phyloP scores from a whole-genome alignment of 2,797 vertebrate genomes.

The Channallabes apus region DNA sequence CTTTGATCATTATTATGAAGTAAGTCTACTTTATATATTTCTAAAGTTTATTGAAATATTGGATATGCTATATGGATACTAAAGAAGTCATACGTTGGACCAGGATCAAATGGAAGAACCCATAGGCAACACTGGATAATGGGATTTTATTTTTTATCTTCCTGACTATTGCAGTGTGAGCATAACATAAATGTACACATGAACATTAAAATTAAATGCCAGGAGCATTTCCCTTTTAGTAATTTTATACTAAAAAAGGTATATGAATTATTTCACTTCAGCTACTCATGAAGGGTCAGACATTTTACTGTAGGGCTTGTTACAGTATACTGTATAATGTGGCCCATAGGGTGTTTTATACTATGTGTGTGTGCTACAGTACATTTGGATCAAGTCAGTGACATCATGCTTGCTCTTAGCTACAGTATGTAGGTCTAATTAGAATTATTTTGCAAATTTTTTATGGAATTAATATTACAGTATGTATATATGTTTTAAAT shows the following conservation, averaged over 20 bases:
- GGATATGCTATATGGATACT: background rate
- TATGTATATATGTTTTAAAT: too few relatives aligned
- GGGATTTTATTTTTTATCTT: background rate
- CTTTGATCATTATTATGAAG: background rate
- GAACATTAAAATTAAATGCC: conserved; percentile 19
- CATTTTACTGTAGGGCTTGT: conserved; percentile 31
- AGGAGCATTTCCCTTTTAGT: conserved; percentile 21
- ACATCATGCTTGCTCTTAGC: background rate
- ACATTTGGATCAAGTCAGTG: conserved; percentile 4
- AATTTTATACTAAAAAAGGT: background rate
- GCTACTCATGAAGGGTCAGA: background rate
- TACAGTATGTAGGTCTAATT: background rate
- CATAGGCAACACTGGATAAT: background rate
- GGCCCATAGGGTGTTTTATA: background rate
- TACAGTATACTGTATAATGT: conserved; percentile 34
- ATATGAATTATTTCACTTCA: conserved; percentile 37
- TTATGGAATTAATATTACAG: background rate
- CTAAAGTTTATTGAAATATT: background rate
- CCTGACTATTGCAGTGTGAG: background rate
- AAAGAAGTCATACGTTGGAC: background rate
- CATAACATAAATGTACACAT: background rate
- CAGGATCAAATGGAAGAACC: background rate
- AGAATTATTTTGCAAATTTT: background rate
- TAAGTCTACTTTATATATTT: background rate
- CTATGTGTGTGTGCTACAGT: background rate